phyloP scores from a whole-genome alignment of 2,797 vertebrate species.

The Acanthurus leucopareius region DNA sequence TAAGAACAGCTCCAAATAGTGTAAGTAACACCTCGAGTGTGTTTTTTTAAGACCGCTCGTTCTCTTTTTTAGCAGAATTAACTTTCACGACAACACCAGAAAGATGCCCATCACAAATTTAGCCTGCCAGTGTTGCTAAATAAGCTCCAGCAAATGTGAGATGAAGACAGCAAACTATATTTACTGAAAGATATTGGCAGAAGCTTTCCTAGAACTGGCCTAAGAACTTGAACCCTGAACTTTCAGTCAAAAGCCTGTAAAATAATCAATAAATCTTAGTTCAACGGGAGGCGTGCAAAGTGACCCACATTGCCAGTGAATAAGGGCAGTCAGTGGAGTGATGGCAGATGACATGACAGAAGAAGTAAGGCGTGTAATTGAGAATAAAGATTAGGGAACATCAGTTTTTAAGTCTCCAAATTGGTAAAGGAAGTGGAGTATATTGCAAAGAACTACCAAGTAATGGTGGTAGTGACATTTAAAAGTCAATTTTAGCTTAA shows the following conservation, averaged over 20 bases:
- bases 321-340: constrained; percentile 62
- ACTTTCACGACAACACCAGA: neutral
- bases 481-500: neutral
- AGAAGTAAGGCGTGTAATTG: constrained; percentile 31
- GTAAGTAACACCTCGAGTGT: constrained; percentile 14
- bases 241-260: constrained; percentile 12
- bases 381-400: constrained; percentile 36
- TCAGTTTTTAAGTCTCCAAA: neutral
- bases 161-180: neutral
- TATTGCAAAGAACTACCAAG: neutral
- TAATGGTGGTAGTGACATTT: neutral
- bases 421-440: constrained; percentile 1
- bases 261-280: constrained; percentile 44
- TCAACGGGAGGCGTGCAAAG: constrained; percentile 31
- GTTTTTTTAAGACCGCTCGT: neutral
- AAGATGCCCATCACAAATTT: neutral
- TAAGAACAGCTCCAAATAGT: constrained; percentile 33
- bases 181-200: neutral
- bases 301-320: constrained; percentile 59
- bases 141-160: constrained; percentile 8
- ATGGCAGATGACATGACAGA: constrained; percentile 57
- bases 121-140: neutral
- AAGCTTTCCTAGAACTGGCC: neutral
- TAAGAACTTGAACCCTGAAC: constrained; percentile 4
- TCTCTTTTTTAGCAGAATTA: neutral